Conservation (phyloP, 2,888 invertebrate genomes). For the Dynastes hyllus region DNA sequence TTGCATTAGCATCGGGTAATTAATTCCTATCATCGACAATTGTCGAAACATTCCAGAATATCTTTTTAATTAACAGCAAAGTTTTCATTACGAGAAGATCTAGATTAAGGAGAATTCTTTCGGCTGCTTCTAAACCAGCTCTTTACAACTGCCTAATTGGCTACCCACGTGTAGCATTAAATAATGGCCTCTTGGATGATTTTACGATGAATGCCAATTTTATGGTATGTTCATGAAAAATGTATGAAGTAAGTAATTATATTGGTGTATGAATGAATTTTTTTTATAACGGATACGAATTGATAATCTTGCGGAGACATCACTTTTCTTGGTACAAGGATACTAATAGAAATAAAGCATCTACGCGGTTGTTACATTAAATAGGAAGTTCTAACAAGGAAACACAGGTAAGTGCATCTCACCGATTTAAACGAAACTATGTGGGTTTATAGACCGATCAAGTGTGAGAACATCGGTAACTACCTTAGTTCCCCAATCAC, state of each 20-base stretch:
- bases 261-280: not conserved
- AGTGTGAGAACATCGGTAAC: too few species aligned
- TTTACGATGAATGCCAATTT: not conserved
- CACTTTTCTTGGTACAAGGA: too few species aligned
- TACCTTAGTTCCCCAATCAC: too few species aligned
- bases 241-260: not conserved
- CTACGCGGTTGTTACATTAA: too few species aligned
- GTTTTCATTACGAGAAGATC: not conserved
- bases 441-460: too few species aligned
- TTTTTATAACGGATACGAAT: too few species aligned
- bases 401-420: too few species aligned
- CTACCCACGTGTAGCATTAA: not conserved
- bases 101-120: slow-evolving; percentile 4
- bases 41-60: slow-evolving; percentile 21
- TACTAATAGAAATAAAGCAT: too few species aligned
- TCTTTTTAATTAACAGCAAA: slow-evolving; percentile 8
- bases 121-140: not conserved
- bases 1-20: slow-evolving; percentile 17
- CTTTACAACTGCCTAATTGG: slow-evolving; percentile 16
- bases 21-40: slow-evolving; percentile 25
- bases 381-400: too few species aligned
- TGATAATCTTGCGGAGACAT: too few species aligned
- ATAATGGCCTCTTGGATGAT: not conserved
- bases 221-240: not conserved
- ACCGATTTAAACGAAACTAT: too few species aligned